Evolutionary conservation across 1,140 invertebrate species (phyloP), one percentile per base, ranked within the genome.

Genomic region (Homalodisca vitripennis): DNA sequence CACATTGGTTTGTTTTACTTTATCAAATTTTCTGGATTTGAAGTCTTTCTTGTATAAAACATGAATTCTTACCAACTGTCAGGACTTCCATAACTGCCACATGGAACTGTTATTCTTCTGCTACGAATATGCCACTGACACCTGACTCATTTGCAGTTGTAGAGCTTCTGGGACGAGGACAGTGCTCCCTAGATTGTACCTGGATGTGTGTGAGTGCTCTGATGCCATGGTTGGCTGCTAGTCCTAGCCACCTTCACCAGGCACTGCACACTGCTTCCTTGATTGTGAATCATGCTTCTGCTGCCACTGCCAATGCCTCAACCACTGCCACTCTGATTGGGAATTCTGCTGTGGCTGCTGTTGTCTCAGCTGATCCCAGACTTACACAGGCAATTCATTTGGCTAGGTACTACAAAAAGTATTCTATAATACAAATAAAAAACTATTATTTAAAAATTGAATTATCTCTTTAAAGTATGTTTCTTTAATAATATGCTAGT

Each of bases 141-240:
- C 34, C 17, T 51, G 48, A 20, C 3, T 20, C 29, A 26, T 79
- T 82, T 69, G 84, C 83, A 46, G 80, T 84, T 1, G 73, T 88
- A 66, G 79, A 85, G 67, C 77, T 84, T 48, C 3, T 66, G 27
- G 1, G 26, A n/a, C 17, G 31, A 47, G 30, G 30, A 2, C 32
- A 66, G 20, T 46, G 63, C 32, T 46, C 63, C 1, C 34, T 47
- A n/a, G 63, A 66, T 47, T 41, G 32, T 27, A 31, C 30, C 1
- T 66, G 63, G 63, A 66, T 66, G 63, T 66, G 63, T 24, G 63
- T 66, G 17, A 46, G 32, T 47, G 63, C 32, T 2, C 22, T 66
- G 17, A 20, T 66, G 34, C 63, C 63, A 2, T 66, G 63, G 63
- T 24, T 66, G 22, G 32, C 41, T 2, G 14, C n/a, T n/a, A 66